These are phyloP conservation scores for Danio tinwini DNA, from an alignment of 2,797 vertebrate genomes.

Conservation along the genomic window DNA sequence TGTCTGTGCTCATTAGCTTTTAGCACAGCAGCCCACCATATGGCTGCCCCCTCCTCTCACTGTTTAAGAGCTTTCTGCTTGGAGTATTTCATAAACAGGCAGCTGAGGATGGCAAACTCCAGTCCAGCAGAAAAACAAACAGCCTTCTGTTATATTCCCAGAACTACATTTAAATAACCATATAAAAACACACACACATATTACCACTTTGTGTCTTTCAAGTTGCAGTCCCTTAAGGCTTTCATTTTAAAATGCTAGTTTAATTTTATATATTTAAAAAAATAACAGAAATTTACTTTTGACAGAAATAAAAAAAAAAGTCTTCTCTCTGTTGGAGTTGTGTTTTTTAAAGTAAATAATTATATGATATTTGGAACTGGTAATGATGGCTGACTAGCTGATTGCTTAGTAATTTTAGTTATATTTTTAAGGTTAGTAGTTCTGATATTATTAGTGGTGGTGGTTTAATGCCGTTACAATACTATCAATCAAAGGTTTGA, in stretches of 20 bases:
- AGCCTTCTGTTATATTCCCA: constrained; percentile 50
- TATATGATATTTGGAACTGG: neutral
- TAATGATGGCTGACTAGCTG: neutral
- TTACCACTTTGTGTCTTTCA: neutral
- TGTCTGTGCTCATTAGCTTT: constrained; percentile 90
- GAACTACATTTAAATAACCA: constrained; percentile 41
- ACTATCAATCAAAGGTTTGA: too few relatives aligned
- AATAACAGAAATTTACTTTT: neutral
- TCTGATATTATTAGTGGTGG: neutral
- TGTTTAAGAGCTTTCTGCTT: constrained; percentile 77
- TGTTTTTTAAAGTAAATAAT: neutral
- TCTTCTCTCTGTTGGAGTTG: neutral
- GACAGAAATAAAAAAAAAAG: neutral
- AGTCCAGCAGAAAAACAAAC: constrained; percentile 32
- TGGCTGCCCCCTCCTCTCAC: constrained; percentile 80
- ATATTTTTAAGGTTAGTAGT: neutral
- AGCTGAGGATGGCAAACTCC: constrained; percentile 49
- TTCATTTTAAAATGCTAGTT: neutral
- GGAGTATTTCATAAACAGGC: constrained; percentile 54
- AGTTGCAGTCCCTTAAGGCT: constrained; percentile 6
- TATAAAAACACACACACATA: constrained; percentile 33
- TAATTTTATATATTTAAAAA: neutral
- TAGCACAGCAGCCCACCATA: constrained; percentile 89
- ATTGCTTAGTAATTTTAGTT: neutral
- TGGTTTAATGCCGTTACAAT: neutral